Percentiles rank a stretch among this genome's conserved stretches.
Conservation (phyloP, 2,888 invertebrate genomes). For the Saturnia pavonia region DNA sequence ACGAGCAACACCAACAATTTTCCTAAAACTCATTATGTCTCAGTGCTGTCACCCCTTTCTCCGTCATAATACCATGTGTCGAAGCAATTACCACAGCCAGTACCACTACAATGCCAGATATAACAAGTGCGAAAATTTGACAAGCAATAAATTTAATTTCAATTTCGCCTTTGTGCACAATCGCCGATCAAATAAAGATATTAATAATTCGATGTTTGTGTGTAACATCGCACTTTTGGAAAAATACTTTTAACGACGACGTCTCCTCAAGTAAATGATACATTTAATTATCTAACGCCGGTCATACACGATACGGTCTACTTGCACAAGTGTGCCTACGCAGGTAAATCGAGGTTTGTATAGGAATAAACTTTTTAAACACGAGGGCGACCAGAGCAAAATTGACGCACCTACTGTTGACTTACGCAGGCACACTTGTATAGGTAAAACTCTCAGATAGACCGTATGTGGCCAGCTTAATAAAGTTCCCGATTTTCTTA, state of each 20-base stretch:
- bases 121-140: constrained; percentile 73
- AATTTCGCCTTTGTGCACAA: constrained; percentile 60
- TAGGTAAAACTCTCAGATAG: no score
- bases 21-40: constrained; percentile 44
- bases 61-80: constrained; percentile 69
- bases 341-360: no score
- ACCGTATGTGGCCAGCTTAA: no score
- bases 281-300: no score
- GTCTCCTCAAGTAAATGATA: no score
- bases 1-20: constrained; percentile 50
- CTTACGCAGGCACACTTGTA: no score
- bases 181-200: constrained; percentile 66
- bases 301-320: no score
- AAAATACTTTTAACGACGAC: neutral
- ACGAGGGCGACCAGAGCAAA: no score
- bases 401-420: no score
- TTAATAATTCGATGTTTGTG: constrained; percentile 31
- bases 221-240: neutral
- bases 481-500: no score
- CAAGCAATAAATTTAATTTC: constrained; percentile 77
- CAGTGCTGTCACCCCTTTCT: constrained; percentile 59
- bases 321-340: no score
- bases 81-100: constrained; percentile 66
- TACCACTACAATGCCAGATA: constrained; percentile 57
- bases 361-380: no score